Evolutionary conservation across 2,888 invertebrate genomes (phyloP).

Genomic region (Microchrysa polita): DNA sequence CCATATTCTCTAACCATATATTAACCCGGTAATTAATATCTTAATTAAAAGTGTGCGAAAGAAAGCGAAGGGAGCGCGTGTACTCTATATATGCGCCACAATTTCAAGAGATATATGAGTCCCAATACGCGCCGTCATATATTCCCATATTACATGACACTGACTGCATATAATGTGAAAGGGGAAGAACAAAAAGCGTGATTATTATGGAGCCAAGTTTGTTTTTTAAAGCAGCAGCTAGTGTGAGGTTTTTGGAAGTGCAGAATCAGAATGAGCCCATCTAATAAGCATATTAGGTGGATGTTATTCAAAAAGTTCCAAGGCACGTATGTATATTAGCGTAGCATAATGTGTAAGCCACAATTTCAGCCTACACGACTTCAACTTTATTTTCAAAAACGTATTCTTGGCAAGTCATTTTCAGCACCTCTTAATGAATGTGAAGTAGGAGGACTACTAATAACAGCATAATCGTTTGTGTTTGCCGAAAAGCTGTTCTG

Average conservation of each 20-base stretch:
- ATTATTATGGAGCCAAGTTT: not conserved
- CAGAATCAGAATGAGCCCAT: too few species aligned
- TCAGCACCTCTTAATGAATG: conserved; percentile 27
- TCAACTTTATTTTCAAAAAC: not conserved
- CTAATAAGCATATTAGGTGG: too few species aligned
- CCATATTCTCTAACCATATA: conserved; percentile 40
- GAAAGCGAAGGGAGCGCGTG: conserved; percentile 42
- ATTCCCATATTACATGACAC: conserved; percentile 12
- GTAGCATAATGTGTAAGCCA: not conserved
- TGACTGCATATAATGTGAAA: not conserved
- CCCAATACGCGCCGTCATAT: conserved; percentile 17
- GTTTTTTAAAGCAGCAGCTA: too few species aligned
- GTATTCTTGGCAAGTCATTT: not conserved
- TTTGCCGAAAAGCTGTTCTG: conserved; percentile 12
- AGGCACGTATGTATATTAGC: too few species aligned
- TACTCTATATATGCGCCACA: too few species aligned
- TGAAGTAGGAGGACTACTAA: conserved; percentile 28
- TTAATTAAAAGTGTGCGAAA: conserved; percentile 49
- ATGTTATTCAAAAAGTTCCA: too few species aligned
- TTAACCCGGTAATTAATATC: conserved; percentile 48
- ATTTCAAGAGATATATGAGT: conserved; percentile 37
- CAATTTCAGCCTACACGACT: not conserved
- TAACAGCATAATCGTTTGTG: conserved; percentile 34
- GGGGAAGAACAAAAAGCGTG: not conserved
- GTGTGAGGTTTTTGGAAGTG: too few species aligned